These are phyloP conservation scores for Pocillopora meandrina DNA, from an alignment of 92 coral and sea anemone genomes.

Conservation along the genomic window DNA sequence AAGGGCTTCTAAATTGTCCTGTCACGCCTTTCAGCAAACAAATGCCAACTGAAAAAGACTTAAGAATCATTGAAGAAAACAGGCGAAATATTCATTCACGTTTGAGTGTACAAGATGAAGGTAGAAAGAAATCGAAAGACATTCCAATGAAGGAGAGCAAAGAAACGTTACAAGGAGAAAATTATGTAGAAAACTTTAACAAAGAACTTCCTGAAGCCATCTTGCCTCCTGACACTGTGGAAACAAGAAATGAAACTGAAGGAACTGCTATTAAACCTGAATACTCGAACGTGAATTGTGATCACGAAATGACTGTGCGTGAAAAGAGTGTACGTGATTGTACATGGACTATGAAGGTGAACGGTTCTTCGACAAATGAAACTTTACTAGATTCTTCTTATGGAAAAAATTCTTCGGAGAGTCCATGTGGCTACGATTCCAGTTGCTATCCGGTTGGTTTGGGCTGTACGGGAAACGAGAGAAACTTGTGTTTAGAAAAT, in stretches of 20 bases:
- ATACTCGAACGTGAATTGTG: not conserved
- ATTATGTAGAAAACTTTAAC: too few relatives aligned
- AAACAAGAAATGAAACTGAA: not conserved
- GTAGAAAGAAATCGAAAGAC: not conserved
- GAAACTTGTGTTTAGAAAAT: not conserved
- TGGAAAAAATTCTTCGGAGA: not conserved
- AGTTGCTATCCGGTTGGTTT: not conserved
- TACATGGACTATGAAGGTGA: not conserved
- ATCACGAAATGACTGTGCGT: not conserved
- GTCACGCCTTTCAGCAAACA: constrained; percentile 64
- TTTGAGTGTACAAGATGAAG: not conserved
- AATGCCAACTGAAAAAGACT: constrained; percentile 61
- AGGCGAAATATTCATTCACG: not conserved
- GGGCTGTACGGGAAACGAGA: not conserved
- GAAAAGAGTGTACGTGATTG: not conserved
- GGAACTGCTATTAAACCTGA: not conserved
- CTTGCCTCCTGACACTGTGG: not conserved
- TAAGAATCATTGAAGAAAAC: constrained; percentile 14
- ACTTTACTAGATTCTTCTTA: not conserved
- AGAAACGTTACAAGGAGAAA: not conserved
- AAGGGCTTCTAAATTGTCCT: constrained; percentile 38
- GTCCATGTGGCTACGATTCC: not conserved
- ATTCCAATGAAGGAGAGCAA: not conserved
- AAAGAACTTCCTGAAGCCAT: not conserved
- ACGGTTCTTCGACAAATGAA: not conserved